A percentile compares a stretch with the other conserved stretches of the same genome.
Evolutionary conservation across 2,113 vertebrate species (phyloP).

Genomic region (Pelecanoides urinatrix): DNA sequence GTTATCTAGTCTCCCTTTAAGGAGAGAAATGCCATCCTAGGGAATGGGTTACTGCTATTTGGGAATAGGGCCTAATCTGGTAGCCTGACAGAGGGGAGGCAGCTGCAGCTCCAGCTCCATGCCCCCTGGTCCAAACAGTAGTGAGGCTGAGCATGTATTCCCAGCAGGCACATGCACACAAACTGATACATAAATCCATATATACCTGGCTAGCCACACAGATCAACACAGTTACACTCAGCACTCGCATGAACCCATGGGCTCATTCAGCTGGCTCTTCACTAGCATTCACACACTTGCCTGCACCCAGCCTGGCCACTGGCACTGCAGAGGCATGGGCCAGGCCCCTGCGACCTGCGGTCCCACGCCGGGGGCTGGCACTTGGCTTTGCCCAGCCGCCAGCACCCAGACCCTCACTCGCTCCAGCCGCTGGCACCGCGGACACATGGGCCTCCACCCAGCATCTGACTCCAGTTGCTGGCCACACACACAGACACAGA

Average conservation of each 20-base stretch:
- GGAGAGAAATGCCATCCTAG: neutral
- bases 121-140: neutral
- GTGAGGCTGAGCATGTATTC: neutral
- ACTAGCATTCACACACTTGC: rapidly evolving
- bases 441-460: rapidly evolving
- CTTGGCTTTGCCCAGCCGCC: neutral
- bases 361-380: neutral
- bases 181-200: neutral
- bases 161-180: neutral
- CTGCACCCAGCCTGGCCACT: too few relatives aligned
- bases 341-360: neutral
- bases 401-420: rapidly evolving
- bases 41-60: neutral
- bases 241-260: neutral
- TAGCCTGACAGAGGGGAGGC: neutral
- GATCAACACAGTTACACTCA: neutral
- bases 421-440: neutral
- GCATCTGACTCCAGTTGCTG: neutral
- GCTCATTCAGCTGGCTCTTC: neutral
- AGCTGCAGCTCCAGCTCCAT: neutral
- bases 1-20: neutral
- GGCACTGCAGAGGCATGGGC: neutral
- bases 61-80: neutral
- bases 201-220: neutral
- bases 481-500: neutral